These are phyloP conservation scores for Oreochromis aureus DNA, from an alignment of 2,113 vertebrate genomes.

Conservation along the genomic window DNA sequence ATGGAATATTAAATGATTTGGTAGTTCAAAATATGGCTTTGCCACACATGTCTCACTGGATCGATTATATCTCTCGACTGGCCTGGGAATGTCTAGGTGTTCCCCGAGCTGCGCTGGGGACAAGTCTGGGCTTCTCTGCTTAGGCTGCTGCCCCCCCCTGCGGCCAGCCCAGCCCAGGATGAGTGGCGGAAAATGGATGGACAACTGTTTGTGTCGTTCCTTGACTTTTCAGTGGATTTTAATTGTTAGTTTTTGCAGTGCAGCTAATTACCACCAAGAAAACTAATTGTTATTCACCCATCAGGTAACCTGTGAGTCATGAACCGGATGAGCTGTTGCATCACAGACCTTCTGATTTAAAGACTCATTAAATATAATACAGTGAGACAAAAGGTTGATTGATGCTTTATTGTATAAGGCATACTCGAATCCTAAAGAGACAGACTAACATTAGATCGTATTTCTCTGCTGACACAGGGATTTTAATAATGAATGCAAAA, in stretches of 20 bases:
- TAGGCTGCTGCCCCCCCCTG: too few relatives aligned
- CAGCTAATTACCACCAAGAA: neutral
- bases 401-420: neutral
- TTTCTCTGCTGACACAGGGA: neutral
- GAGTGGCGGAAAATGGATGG: too few relatives aligned
- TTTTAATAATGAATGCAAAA: neutral
- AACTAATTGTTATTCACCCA: neutral
- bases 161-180: too few relatives aligned
- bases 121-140: too few relatives aligned
- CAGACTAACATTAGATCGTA: neutral
- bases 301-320: neutral
- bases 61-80: too few relatives aligned
- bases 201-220: too few relatives aligned
- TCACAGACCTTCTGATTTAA: neutral
- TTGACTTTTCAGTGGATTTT: too few relatives aligned
- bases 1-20: too few relatives aligned
- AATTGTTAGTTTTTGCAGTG: neutral
- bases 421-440: neutral
- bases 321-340: neutral
- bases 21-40: too few relatives aligned
- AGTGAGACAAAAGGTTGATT: neutral
- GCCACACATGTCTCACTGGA: too few relatives aligned
- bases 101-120: too few relatives aligned
- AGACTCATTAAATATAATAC: neutral
- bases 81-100: too few relatives aligned